Base-by-base conservation (phyloP, 2,797 vertebrate genomes). In the Arctocebus calabarensis region DNA sequence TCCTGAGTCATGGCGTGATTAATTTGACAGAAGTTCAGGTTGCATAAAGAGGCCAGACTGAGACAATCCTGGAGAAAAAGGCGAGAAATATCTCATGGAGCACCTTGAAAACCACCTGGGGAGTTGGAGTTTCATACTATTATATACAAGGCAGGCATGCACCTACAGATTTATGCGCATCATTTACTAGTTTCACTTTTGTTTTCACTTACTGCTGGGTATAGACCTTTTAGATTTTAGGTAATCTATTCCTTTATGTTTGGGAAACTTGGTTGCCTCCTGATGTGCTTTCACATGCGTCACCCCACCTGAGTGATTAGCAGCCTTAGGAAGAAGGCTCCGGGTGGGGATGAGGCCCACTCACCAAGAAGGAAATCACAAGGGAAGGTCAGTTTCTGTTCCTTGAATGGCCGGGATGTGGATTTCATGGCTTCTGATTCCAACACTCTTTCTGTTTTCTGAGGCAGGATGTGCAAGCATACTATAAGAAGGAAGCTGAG, bases 111-210 rank as follows among this genome's bases (percentile, higher is more conserved):
- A 32, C 17, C 1, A 71, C 43, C 34, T 10, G 43, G 48, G 25
- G 43, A 59, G 11, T 64, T 73, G 59, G 23, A 10, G 16, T 45
- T 84, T 57, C 7, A 43, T 66, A 91, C 34, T 61, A 1, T 52
- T 16, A 52, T 52, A 52, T 22, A 59, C 22, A 17, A 7, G 43
- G 4, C 19, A 43, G 27, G 19, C 22, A 2, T 78, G 5, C 37
- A 32, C 81, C 43, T 57, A 1, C 66, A 34, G 45, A 70, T 92
- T 70, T 73, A 6, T 11, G 11, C 29, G 10, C 27, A 57, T 68
- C 7, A 13, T 62, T 94, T n/a, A 84, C 4, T 73, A 34, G 10
- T 78, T 94, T 89, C 23, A 43, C n/a, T 84, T 95, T 90, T 45
- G 4, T 81, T 84, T 84, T 52, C 45, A 66, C 6, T n/a, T 61